A percentile compares a stretch with the other conserved stretches of the same genome.
Conservation (phyloP, 2,888 invertebrate species). For the Cerastis leucographa region DNA sequence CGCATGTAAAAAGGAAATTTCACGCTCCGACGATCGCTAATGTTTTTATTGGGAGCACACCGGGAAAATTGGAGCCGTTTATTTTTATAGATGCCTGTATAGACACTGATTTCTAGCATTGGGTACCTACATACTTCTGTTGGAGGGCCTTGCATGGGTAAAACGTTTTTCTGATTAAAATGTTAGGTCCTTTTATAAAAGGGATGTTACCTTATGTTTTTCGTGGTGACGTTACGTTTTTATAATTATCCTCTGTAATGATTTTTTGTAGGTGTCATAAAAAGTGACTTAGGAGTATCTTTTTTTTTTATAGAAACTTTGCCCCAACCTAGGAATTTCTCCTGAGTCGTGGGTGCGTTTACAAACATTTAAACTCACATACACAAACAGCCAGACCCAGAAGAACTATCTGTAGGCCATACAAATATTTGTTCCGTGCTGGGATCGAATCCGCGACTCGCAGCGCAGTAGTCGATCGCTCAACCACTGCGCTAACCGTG, state of each 20-base stretch:
- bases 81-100: constrained; percentile 71
- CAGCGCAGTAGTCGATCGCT: too few relatives aligned
- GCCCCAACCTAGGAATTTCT: too few relatives aligned
- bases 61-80: constrained; percentile 74
- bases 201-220: constrained; percentile 30
- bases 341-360: too few relatives aligned
- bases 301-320: too few relatives aligned
- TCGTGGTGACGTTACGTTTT: constrained; percentile 19
- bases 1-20: constrained; percentile 76
- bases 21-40: constrained; percentile 76
- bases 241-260: constrained; percentile 15
- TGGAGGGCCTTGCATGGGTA: constrained; percentile 13
- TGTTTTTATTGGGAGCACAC: constrained; percentile 79
- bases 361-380: too few relatives aligned
- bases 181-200: constrained; percentile 27
- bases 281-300: constrained; percentile 9
- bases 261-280: constrained; percentile 12
- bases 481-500: too few relatives aligned
- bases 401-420: too few relatives aligned
- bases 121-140: constrained; percentile 45
- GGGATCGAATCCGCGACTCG: too few relatives aligned
- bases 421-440: too few relatives aligned
- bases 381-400: too few relatives aligned
- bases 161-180: constrained; percentile 19
- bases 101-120: constrained; percentile 73